Evolutionary conservation across 2,113 vertebrate species (phyloP), one percentile per base, ranked within the genome.

Genomic region (Oryzias melastigma): DNA sequence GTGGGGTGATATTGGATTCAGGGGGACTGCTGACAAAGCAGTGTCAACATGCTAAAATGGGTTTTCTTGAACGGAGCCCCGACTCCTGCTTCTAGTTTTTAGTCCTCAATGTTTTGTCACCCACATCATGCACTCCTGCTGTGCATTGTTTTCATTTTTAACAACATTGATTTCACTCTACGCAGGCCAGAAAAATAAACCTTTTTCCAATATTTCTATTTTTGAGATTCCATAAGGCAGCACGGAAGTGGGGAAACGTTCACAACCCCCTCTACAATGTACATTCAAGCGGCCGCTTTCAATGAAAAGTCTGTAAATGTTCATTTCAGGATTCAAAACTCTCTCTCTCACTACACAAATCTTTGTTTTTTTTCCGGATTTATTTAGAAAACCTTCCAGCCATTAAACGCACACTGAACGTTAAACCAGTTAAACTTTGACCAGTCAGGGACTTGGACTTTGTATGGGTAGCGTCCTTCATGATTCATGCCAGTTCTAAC

Each of bases 111-210:
- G n/a, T 68, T 72, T 59, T 62, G 58, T 71, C 49, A 46, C 53
- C 57, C 54, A 66, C 63, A 56, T 59, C 61, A 50, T 35, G 24
- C 43, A 27, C 63, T 79, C 80, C 52, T 22, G 61, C 48, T 58
- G 68, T 57, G 76, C 48, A 74, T 88, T 89, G 8, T 35, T 35
- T 88, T 74, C 71, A 88, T 86, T 87, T 84, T 35, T 62, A 83
- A 81, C 53, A 19, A 58, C 66, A 86, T 79, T 80, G 63, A 80
- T 85, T 84, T 89, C 80, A 77, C 55, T 50, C n/a, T 14, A 52
- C 53, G 63, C 64, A 24, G 20, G 58, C 18, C 55, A 27, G 71
- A 76, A 74, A 76, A 71, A 35, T n/a, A 35, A 12, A 0, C 10
- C 60, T 6, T 63, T 58, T 15, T 47, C 56, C 51, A 41, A 75